A percentile compares a stretch with the other conserved stretches of the same genome.
phyloP scores from a whole-genome alignment of 2,113 vertebrate genomes.

The Hypomesus transpacificus region DNA sequence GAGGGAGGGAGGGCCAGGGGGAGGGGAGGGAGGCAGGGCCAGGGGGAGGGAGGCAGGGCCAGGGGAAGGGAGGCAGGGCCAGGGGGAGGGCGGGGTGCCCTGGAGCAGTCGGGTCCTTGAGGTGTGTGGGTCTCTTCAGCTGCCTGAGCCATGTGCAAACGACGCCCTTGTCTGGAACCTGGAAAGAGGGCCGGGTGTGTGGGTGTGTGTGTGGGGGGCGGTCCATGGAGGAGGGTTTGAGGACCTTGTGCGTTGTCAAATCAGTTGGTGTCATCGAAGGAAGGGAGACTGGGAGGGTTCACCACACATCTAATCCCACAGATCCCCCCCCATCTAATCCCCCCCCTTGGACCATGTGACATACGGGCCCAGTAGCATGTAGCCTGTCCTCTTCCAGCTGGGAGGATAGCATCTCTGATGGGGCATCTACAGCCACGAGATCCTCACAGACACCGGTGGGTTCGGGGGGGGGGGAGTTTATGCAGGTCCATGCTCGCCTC shows the following conservation, averaged over 20 bases:
- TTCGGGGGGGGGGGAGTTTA: too few relatives aligned
- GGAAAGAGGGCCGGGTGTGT: slow-evolving; percentile 52
- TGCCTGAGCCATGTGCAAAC: slow-evolving; percentile 88
- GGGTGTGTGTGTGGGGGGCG: neutral
- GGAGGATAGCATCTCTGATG: too few relatives aligned
- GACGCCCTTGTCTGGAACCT: slow-evolving; percentile 62
- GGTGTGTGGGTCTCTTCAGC: slow-evolving; percentile 71
- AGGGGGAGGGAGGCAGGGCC: neutral
- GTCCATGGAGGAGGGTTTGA: slow-evolving; percentile 12
- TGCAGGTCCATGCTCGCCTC: neutral
- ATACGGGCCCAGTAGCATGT: too few relatives aligned
- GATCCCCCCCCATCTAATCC: too few relatives aligned
- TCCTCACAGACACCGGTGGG: too few relatives aligned
- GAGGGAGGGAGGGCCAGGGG: neutral
- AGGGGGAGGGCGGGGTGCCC: neutral
- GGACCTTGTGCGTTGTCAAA: slow-evolving; percentile 40
- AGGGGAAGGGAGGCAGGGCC: neutral
- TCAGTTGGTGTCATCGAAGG: slow-evolving; percentile 2
- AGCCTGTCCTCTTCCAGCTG: too few relatives aligned
- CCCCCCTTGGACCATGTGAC: too few relatives aligned
- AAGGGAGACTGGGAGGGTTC: neutral
- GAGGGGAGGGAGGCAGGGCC: neutral
- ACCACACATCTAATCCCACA: too few relatives aligned
- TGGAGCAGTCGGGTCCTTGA: slow-evolving; percentile 27
- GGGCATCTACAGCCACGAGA: too few relatives aligned